Conservation (phyloP, 2,888 invertebrate species). For the Gonocerus acuteangulatus region DNA sequence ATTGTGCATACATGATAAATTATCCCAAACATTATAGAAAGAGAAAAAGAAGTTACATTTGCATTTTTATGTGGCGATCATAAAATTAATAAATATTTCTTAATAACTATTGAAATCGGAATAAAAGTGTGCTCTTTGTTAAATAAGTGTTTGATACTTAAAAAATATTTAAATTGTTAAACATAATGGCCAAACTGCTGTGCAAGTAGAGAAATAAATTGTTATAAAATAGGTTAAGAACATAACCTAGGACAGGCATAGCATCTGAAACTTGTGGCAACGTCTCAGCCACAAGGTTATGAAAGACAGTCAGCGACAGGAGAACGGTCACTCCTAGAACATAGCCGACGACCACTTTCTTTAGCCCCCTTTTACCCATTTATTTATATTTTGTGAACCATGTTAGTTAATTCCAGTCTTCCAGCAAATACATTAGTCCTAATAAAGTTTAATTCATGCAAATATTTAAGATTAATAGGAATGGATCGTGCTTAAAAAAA, state of each 20-base stretch:
- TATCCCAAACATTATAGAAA: constrained; percentile 13
- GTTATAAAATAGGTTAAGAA: constrained; percentile 1
- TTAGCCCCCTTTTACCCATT: too few species aligned
- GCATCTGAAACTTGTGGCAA: constrained; percentile 99
- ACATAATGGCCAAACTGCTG: too few species aligned
- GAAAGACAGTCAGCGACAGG: constrained; percentile 99
- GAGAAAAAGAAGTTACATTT: constrained; percentile 4
- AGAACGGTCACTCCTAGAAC: constrained; percentile 97
- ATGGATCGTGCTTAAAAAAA: background rate
- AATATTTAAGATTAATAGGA: background rate
- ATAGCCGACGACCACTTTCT: constrained; percentile 45
- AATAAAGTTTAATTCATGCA: background rate
- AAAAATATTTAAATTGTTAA: too few species aligned
- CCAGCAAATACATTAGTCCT: background rate
- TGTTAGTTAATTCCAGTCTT: too few species aligned
- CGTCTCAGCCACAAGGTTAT: constrained; percentile 99
- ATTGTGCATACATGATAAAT: constrained; percentile 12
- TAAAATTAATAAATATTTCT: too few species aligned
- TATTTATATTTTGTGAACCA: too few species aligned
- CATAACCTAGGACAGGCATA: constrained; percentile 67
- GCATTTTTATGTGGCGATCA: too few species aligned
- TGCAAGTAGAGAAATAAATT: too few species aligned
- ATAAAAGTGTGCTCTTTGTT: background rate
- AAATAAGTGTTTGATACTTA: too few species aligned
- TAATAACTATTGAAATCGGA: constrained; percentile 2